A percentile compares a stretch with the other conserved stretches of the same genome.
Conservation (phyloP, 2,113 vertebrate species). For the Barnardius zonarius region DNA sequence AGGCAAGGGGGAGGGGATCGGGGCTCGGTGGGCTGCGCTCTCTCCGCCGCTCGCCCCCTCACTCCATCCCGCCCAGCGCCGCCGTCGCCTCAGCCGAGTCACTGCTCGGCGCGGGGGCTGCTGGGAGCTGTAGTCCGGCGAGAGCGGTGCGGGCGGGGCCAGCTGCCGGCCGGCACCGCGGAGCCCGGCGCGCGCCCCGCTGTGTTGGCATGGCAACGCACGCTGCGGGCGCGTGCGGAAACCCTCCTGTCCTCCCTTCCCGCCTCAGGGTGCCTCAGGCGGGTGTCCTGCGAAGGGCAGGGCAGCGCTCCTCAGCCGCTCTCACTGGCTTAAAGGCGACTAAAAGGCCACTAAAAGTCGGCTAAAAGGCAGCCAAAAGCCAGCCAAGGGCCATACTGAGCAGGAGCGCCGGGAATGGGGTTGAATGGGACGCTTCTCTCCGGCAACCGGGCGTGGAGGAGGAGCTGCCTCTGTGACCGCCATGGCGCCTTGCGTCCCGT, state of each 20-base stretch:
- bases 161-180: background rate
- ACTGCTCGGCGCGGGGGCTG: constrained; percentile 15
- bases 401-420: background rate
- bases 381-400: background rate
- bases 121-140: constrained; percentile 74
- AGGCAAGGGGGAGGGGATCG: background rate
- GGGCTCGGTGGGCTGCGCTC: constrained; percentile 38
- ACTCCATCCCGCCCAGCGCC: constrained; percentile 59
- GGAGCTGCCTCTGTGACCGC: no score
- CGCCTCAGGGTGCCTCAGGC: background rate
- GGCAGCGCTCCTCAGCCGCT: background rate
- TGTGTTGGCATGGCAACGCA: background rate
- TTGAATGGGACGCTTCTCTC: fast-evolving
- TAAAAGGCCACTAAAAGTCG: no score
- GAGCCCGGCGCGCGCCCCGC: background rate
- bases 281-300: background rate
- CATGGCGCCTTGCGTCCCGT: background rate
- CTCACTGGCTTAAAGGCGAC: background rate
- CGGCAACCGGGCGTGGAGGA: background rate
- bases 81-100: constrained; percentile 59
- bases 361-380: no score
- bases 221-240: background rate
- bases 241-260: background rate
- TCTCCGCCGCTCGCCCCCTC: constrained; percentile 63
- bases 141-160: background rate